Base-by-base conservation (phyloP, 2,888 invertebrate species). In the Troilus luridus region DNA sequence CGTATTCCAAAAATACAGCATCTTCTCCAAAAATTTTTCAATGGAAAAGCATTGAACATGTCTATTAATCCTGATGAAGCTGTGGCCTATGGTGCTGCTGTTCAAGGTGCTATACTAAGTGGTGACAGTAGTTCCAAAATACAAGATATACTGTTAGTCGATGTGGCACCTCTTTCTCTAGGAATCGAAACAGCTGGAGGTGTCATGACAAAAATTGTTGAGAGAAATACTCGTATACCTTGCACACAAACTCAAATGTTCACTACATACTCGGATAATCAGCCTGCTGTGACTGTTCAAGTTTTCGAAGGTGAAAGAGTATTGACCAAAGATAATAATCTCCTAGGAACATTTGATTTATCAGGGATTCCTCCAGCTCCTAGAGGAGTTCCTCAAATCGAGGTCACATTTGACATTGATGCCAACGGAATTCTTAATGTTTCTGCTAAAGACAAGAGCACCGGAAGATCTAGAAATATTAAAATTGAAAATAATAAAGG, bases 231-330 rank as follows among this genome's bases (percentile, higher is more conserved):
- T 17, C 93, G 94, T 12, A 94, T 94, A 93, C 97, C 95, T 7
- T 95, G 95, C 94, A 95, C 95, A 93, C 95, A 95, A 92, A 93
- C 94, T 0, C 95, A 96, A 93, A 96, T 96, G 0, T 98, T 98
- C 94, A 97, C 98, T 9, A 98, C 98, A 0, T 98, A 98, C 94
- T 95, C 97, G 27, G 98, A 98, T 94, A 98, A 98, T 93, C 98
- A 99, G 94, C 97, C 97, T 56, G 97, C 97, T 67, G 98, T 98
- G 0, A 96, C 97, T 62, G 97, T 98, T 93, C 97, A 97, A 94
- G 97, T 98, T 10, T 97, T 96, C 93, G 98, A 97, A 94, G 97
- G 97, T 60, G 97, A 97, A 94, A 95, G 97, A 85, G 96, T 97
- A 54, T 97, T 98, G 97, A 98, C 98, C 17, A 98, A 96, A 94